Evolutionary conservation across 1,140 invertebrate genomes (phyloP).

Genomic region (Pachypsylla venusta): DNA sequence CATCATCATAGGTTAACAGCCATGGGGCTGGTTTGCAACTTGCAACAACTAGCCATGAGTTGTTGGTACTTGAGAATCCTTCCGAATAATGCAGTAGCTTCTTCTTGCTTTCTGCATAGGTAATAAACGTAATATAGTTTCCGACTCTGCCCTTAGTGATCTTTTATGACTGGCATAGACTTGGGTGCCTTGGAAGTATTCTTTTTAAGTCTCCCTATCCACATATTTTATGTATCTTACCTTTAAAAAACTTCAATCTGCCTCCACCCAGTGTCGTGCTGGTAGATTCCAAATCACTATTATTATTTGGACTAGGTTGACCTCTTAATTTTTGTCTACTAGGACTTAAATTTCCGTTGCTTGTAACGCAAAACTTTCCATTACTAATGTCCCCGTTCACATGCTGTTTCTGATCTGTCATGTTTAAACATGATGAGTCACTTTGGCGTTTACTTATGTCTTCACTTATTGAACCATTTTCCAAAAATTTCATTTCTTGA

Average conservation of each 20-base stretch:
- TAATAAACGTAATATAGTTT: background rate
- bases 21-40: too few species aligned
- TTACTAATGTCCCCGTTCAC: background rate
- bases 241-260: slow-evolving; percentile 8
- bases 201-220: too few species aligned
- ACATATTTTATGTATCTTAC: too few species aligned
- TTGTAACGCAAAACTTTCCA: background rate
- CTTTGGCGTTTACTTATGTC: background rate
- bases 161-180: background rate
- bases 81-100: background rate
- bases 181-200: too few species aligned
- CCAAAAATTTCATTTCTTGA: slow-evolving; percentile 7
- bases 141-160: background rate
- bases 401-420: slow-evolving; percentile 7
- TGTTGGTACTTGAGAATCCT: background rate
- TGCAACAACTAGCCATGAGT: background rate
- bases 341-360: background rate
- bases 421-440: background rate
- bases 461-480: slow-evolving; percentile 6
- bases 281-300: background rate
- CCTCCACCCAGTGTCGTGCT: background rate
- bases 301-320: background rate
- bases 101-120: background rate
- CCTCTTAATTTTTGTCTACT: background rate
- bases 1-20: too few species aligned